A percentile compares a stretch with the other conserved stretches of the same genome.
These are phyloP conservation scores for Geodia barretti DNA, from an alignment of 37 sponge, comb jelly and placozoan genomes.

Conservation along the genomic window DNA sequence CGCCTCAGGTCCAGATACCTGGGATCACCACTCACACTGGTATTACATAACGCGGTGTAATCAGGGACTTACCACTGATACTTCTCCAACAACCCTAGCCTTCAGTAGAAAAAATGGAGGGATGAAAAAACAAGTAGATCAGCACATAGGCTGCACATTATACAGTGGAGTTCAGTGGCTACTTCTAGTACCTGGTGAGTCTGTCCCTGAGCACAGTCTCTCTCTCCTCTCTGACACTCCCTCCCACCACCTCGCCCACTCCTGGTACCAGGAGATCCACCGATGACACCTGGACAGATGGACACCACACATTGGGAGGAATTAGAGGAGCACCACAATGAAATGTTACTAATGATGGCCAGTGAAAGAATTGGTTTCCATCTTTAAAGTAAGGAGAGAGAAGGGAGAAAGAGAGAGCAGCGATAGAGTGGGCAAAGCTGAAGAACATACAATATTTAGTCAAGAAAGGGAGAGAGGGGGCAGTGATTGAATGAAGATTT, in stretches of 20 bases:
- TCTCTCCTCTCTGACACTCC: slow-evolving; percentile 60
- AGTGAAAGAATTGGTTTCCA: no score
- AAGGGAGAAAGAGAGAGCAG: no score
- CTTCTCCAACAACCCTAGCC: slow-evolving; percentile 2
- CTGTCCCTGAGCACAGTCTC: slow-evolving; percentile 5
- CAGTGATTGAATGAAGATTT: no score
- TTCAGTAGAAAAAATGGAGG: neutral
- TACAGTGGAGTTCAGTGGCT: neutral
- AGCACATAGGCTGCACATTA: neutral
- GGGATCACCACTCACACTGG: neutral
- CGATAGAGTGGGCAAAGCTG: no score
- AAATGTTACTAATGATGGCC: neutral
- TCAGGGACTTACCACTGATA: slow-evolving; percentile 49
- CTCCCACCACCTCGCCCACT: slow-evolving; percentile 73
- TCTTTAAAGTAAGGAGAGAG: no score
- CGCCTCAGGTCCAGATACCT: slow-evolving; percentile 88
- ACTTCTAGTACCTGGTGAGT: slow-evolving; percentile 15
- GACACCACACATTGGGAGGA: neutral
- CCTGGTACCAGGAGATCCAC: slow-evolving; percentile 55
- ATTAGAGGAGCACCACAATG: neutral
- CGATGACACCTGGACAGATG: slow-evolving; percentile 11
- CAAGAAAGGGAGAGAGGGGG: no score
- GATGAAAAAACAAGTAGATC: neutral
- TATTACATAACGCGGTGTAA: neutral
- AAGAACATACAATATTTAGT: no score